Evolutionary conservation across 2,888 invertebrate species (phyloP).

Genomic region (Drosophila fulvimacula): DNA sequence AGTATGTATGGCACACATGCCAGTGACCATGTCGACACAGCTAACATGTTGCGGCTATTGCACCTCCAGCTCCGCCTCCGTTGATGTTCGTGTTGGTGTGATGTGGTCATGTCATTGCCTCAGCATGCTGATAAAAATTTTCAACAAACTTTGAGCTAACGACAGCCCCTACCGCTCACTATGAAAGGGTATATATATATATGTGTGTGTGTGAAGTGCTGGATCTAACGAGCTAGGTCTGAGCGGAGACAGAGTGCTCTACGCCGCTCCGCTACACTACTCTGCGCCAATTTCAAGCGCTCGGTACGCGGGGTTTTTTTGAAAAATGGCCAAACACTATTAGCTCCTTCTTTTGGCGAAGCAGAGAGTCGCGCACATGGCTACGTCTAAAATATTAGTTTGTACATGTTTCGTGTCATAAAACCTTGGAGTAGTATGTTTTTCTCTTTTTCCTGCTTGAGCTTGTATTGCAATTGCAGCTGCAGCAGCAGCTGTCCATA

Average conservation of each 20-base stretch:
- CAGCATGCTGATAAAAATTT: conserved; percentile 74
- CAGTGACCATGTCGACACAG: conserved; percentile 54
- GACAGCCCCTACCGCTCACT: conserved; percentile 52
- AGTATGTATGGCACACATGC: conserved; percentile 76
- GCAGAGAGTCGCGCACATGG: background rate
- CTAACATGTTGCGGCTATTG: conserved; percentile 62
- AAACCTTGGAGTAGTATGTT: conserved; percentile 55
- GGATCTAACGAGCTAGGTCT: conserved; percentile 47
- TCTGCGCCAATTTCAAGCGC: conserved; percentile 42
- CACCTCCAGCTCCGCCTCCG: conserved; percentile 7
- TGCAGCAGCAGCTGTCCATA: conserved; percentile 47
- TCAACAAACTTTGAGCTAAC: conserved; percentile 78
- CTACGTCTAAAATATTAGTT: conserved; percentile 74
- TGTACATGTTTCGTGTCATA: conserved; percentile 75
- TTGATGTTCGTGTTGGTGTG: conserved; percentile 57
- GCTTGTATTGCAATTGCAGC: conserved; percentile 10
- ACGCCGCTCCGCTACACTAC: conserved; percentile 21
- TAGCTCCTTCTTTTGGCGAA: conserved; percentile 57
- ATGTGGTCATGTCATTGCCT: conserved; percentile 80
- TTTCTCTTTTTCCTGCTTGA: conserved; percentile 15
- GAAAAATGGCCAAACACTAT: conserved; percentile 80
- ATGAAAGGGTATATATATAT: background rate
- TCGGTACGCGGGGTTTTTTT: conserved; percentile 48
- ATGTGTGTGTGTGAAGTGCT: conserved; percentile 6
- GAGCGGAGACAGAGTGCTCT: conserved; percentile 7